phyloP scores from a whole-genome alignment of 2,888 invertebrate genomes.

The Mesoligia furuncula region DNA sequence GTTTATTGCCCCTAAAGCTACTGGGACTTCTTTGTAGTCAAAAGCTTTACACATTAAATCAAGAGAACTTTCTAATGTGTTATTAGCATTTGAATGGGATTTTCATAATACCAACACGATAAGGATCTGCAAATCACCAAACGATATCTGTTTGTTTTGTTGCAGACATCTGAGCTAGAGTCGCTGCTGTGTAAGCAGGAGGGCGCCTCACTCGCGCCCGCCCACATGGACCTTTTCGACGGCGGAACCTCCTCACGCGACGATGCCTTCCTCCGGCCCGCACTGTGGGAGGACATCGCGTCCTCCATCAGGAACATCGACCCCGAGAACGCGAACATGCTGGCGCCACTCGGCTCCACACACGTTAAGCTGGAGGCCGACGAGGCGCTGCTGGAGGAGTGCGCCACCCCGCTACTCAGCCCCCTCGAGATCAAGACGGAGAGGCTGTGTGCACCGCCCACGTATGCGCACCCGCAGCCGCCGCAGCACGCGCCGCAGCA shows the following conservation, averaged over 20 bases:
- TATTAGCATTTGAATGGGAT: conserved; percentile 70
- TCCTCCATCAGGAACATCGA: conserved; percentile 97
- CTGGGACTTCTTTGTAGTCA: conserved; percentile 50
- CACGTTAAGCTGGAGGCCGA: conserved; percentile 95
- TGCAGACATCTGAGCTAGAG: conserved; percentile 95
- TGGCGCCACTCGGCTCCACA: conserved; percentile 92
- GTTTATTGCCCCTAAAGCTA: conserved; percentile 45
- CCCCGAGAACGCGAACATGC: conserved; percentile 97
- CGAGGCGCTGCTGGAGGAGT: conserved; percentile 89
- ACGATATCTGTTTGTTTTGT: conserved; percentile 63
- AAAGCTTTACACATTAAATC: conserved; percentile 54
- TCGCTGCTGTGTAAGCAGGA: conserved; percentile 94
- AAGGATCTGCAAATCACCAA: conserved; percentile 55
- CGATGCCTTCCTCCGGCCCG: conserved; percentile 96
- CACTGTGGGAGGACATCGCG: conserved; percentile 97
- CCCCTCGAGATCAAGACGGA: conserved; percentile 96
- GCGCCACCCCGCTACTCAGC: conserved; percentile 93
- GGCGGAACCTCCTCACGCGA: conserved; percentile 92
- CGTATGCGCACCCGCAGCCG: conserved; percentile 82
- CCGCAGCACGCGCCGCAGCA: conserved; percentile 82
- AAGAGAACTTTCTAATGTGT: conserved; percentile 58
- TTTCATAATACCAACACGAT: conserved; percentile 63
- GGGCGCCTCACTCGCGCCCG: conserved; percentile 92
- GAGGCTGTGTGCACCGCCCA: conserved; percentile 91
- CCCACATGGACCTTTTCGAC: conserved; percentile 90